These are phyloP conservation scores for Hippocampus mohnikei DNA, from an alignment of 2,113 vertebrate species.

Conservation along the genomic window DNA sequence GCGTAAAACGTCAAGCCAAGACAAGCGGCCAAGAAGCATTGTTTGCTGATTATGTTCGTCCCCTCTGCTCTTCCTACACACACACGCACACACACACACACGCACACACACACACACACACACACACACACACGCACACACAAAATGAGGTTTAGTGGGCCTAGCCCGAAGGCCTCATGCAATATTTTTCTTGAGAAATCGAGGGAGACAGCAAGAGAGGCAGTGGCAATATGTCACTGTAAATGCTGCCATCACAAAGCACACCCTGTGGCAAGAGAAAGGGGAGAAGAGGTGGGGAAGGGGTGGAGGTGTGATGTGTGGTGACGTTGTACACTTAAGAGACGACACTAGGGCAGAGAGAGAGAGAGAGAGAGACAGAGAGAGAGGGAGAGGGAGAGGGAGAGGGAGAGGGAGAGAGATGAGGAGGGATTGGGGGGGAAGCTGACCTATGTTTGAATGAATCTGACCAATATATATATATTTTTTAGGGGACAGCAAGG, in stretches of 20 bases:
- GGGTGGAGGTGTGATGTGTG: conserved; percentile 53
- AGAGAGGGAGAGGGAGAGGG: background rate
- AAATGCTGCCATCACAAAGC: conserved; percentile 29
- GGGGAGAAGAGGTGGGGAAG: conserved; percentile 13
- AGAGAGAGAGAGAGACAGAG: background rate
- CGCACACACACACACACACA: conserved; percentile 8
- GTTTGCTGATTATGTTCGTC: conserved; percentile 28
- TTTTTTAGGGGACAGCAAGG: too few species aligned
- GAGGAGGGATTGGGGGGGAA: background rate
- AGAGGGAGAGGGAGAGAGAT: background rate
- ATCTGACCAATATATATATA: too few species aligned
- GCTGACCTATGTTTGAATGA: conserved; percentile 4
- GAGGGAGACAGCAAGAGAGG: conserved; percentile 10
- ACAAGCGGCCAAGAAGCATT: conserved; percentile 36
- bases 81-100: conserved; percentile 2
- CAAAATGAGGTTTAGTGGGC: conserved; percentile 18
- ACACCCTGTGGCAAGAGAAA: conserved; percentile 18
- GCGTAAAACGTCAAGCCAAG: conserved; percentile 15
- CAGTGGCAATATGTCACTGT: conserved; percentile 27
- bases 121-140: conserved; percentile 9
- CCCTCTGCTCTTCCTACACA: conserved; percentile 24
- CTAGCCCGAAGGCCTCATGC: conserved; percentile 30
- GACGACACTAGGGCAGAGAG: conserved; percentile 11
- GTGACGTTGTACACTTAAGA: conserved; percentile 40
- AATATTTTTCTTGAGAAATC: conserved; percentile 39